These are phyloP conservation scores for Gulo gulo DNA, from an alignment of 2,113 vertebrate species.

Conservation along the genomic window DNA sequence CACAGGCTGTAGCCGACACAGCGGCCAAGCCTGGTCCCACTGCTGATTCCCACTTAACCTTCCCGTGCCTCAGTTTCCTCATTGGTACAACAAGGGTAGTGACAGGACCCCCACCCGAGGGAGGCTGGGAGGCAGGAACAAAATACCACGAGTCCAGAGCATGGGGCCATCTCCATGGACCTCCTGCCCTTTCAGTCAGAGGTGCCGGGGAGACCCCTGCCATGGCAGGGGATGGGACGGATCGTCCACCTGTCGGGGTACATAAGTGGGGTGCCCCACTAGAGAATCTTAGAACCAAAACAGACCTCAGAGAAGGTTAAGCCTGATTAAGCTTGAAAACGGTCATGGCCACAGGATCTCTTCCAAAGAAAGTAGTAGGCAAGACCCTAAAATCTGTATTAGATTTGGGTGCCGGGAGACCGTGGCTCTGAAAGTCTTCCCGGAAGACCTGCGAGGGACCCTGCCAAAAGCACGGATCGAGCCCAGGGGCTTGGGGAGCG, in stretches of 20 bases:
- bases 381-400: not conserved
- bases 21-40: too few relatives aligned
- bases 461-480: not conserved
- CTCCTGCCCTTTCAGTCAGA: not conserved
- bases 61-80: not conserved
- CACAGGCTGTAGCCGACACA: not conserved
- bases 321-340: not conserved
- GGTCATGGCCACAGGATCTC: not conserved
- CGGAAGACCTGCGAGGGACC: not conserved
- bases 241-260: not conserved
- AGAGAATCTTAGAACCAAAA: not conserved
- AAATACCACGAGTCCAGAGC: not conserved
- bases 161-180: too few relatives aligned
- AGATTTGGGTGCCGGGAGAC: not conserved
- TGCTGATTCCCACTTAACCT: not conserved
- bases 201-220: not conserved
- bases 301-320: not conserved
- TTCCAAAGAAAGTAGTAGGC: not conserved
- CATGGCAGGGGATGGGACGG: fast-evolving
- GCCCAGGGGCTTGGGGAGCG: not conserved
- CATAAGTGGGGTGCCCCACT: not conserved
- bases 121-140: not conserved
- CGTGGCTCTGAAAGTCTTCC: not conserved
- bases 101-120: not conserved
- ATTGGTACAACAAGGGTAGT: not conserved